A percentile compares a stretch with the other conserved stretches of the same genome.
These are phyloP conservation scores for Cryptomyrus ogoouensis DNA, from an alignment of 2,113 vertebrate species.

Conservation along the genomic window DNA sequence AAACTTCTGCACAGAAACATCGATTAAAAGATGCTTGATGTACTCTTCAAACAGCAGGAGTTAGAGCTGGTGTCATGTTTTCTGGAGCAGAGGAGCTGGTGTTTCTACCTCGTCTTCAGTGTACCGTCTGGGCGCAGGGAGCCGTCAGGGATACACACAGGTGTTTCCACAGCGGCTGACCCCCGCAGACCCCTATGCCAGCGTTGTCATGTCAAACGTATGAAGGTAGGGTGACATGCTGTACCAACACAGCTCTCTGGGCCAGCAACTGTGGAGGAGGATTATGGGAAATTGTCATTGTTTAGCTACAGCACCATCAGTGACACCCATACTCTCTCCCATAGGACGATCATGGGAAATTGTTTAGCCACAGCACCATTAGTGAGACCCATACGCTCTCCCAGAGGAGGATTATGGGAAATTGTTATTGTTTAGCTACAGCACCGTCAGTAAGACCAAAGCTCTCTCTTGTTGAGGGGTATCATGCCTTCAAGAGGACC, in stretches of 20 bases:
- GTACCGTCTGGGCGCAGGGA: not conserved
- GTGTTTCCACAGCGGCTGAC: not conserved
- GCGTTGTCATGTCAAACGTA: not conserved
- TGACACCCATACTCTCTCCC: not conserved
- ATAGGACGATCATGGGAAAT: not conserved
- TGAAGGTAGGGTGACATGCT: not conserved
- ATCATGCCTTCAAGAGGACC: not conserved
- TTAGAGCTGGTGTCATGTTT: not conserved
- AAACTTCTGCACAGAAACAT: not conserved
- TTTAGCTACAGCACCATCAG: not conserved
- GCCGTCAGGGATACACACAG: not conserved
- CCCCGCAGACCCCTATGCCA: not conserved
- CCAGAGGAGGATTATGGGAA: not conserved
- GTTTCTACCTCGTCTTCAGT: not conserved
- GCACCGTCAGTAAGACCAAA: not conserved
- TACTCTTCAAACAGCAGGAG: constrained; percentile 3
- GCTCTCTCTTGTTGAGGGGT: not conserved
- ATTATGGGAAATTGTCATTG: not conserved
- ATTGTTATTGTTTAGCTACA: not conserved
- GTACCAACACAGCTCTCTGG: not conserved
- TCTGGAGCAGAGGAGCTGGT: not conserved
- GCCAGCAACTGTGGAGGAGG: not conserved
- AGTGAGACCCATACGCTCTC: too few relatives aligned
- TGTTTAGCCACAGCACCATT: not conserved
- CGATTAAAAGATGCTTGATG: not conserved